Evolutionary conservation across 2,888 invertebrate genomes (phyloP), one percentile per base, ranked within the genome.

Genomic region (Vesta saturnalis): DNA sequence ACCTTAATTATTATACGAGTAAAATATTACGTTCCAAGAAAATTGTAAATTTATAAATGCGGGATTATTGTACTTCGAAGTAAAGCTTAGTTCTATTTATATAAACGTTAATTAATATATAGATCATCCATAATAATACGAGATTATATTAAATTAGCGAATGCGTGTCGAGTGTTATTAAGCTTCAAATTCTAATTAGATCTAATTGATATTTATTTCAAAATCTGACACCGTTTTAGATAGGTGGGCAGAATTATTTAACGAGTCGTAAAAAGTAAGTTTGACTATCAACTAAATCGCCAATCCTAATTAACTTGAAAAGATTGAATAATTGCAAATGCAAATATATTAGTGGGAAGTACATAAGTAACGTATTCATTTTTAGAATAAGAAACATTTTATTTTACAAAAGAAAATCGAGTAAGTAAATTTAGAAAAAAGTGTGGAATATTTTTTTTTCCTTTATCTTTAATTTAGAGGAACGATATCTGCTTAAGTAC

Each of bases 91-190:
- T 39, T 8, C 39, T 39, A 39, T 39, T 39, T n/a, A 39, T 39
- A 49, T 15, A 49, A 49, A 49, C 47, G 15, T 49, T 49, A 18
- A 49, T 49, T 49, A 49, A 18, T 49, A 18, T 49, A 49, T 18
- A 49, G 47, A 49, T 49, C 47, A 49, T 49, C 47, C 18, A 15
- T 49, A n/a, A 49, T 18, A 49, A 49, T 49, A 49, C 15, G 15
- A 49, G 47, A 18, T 49, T 49, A 49, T 43, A 49, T 49, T 15
- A 49, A 49, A 49, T 49, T 49, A 49, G 18, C 18, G 18, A 49
- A 15, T 49, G 47, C 15, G 47, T 49, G 47, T 18, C 18, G 47
- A 49, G 47, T 49, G 47, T 49, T 49, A 49, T 49, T 15, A 18
- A 15, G 47, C 15, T 18, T 49, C 16, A 49, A 49, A 49, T 18